Conservation (phyloP, 1,140 invertebrate species). For the Telenomus remus region DNA sequence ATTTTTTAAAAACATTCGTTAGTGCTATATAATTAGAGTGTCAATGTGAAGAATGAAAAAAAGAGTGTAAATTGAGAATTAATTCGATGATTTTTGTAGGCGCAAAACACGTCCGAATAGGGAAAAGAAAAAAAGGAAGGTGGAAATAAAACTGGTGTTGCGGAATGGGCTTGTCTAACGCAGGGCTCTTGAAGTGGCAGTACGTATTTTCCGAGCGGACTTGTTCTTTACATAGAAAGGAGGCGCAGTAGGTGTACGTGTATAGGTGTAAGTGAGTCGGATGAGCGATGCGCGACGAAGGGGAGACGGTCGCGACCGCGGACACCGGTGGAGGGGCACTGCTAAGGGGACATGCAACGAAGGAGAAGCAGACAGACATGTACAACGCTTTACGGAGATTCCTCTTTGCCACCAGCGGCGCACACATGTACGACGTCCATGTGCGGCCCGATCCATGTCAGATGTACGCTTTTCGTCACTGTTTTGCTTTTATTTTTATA, state of each 20-base stretch:
- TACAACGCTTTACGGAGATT: slow-evolving; percentile 62
- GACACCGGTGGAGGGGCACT: slow-evolving; percentile 66
- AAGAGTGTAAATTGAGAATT: too few relatives aligned
- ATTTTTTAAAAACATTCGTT: too few relatives aligned
- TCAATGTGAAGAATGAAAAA: too few relatives aligned
- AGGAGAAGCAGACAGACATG: slow-evolving; percentile 60
- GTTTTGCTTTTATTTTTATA: slow-evolving; percentile 15
- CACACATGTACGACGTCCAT: slow-evolving; percentile 22
- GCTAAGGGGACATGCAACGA: slow-evolving; percentile 43
- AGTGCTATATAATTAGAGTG: too few relatives aligned
- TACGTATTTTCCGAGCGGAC: slow-evolving; percentile 22
- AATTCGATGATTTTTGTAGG: too few relatives aligned
- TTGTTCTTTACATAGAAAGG: slow-evolving; percentile 7
- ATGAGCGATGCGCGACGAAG: slow-evolving; percentile 45
- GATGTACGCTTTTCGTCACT: slow-evolving; percentile 23
- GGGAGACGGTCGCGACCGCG: slow-evolving; percentile 65
- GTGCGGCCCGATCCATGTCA: slow-evolving; percentile 33
- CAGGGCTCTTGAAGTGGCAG: not conserved
- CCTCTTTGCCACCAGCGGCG: slow-evolving; percentile 59
- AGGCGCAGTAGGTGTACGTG: not conserved
- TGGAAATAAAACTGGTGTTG: not conserved
- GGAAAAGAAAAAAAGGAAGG: too few relatives aligned
- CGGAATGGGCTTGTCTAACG: not conserved
- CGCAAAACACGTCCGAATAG: too few relatives aligned
- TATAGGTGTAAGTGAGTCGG: slow-evolving; percentile 27